Conservation (phyloP, 2,888 invertebrate species). For the Vandiemenella viatica region DNA sequence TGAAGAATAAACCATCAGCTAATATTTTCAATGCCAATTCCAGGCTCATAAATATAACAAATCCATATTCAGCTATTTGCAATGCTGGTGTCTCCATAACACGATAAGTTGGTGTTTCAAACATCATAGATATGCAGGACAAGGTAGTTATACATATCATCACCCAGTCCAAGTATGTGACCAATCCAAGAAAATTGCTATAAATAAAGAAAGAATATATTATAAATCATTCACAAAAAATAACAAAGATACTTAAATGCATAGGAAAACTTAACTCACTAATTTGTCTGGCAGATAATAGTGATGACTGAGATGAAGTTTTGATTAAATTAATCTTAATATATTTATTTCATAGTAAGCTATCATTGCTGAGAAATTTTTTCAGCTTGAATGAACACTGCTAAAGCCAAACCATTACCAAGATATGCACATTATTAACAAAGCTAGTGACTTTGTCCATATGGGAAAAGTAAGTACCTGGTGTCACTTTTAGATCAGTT, state of each 20-base stretch:
- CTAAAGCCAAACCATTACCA: too few species aligned
- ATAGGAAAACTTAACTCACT: too few species aligned
- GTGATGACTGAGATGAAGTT: background rate
- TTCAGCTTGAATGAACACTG: too few species aligned
- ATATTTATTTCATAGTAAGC: too few species aligned
- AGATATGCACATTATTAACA: too few species aligned
- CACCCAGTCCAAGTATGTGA: conserved; percentile 98
- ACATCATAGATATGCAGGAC: conserved; percentile 98
- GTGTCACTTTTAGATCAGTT: too few species aligned
- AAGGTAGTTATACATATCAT: conserved; percentile 97
- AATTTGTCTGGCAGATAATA: background rate
- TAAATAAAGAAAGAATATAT: conserved; percentile 26
- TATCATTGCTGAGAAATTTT: too few species aligned
- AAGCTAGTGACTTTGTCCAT: too few species aligned
- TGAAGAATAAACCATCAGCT: conserved; percentile 96
- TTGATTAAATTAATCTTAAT: too few species aligned
- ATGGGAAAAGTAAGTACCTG: too few species aligned
- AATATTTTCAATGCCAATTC: conserved; percentile 90
- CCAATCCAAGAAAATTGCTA: conserved; percentile 91
- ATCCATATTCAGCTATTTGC: conserved; percentile 91
- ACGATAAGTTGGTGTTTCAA: conserved; percentile 85
- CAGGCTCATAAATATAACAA: conserved; percentile 95
- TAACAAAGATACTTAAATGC: too few species aligned
- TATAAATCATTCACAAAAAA: too few species aligned
- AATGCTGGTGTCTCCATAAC: conserved; percentile 89